A percentile compares a stretch with the other conserved stretches of the same genome.
Evolutionary conservation across 2,113 vertebrate species (phyloP).

Genomic region (Fregata magnificens): DNA sequence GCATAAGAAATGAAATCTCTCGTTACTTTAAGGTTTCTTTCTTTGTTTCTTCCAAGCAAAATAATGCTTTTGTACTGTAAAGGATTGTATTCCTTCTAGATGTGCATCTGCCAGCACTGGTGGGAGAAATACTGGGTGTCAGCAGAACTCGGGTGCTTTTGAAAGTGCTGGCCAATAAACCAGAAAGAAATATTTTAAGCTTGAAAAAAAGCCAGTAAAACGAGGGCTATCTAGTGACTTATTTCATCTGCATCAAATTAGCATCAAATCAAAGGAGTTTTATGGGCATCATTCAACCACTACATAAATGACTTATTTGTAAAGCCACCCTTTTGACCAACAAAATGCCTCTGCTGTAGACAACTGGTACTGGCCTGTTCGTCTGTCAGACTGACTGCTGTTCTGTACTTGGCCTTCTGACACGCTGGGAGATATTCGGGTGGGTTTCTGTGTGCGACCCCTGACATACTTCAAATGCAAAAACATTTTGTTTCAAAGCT

Average conservation of each 20-base stretch:
- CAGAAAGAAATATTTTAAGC: background rate
- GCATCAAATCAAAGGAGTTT: background rate
- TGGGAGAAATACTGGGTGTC: background rate
- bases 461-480: background rate
- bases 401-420: background rate
- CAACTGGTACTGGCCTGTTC: background rate
- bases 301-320: background rate
- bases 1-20: background rate
- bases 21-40: background rate
- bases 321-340: background rate
- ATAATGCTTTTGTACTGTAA: background rate
- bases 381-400: background rate
- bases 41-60: background rate
- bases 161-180: background rate
- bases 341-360: background rate
- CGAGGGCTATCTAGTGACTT: background rate
- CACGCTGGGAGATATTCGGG: background rate
- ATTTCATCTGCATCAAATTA: background rate
- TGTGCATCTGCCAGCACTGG: rapidly evolving
- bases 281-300: background rate
- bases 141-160: background rate
- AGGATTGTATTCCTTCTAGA: background rate
- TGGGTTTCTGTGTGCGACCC: background rate
- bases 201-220: background rate
- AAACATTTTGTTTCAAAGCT: background rate